Base-by-base conservation (phyloP, 2,113 vertebrate species). In the Merops nubicus region DNA sequence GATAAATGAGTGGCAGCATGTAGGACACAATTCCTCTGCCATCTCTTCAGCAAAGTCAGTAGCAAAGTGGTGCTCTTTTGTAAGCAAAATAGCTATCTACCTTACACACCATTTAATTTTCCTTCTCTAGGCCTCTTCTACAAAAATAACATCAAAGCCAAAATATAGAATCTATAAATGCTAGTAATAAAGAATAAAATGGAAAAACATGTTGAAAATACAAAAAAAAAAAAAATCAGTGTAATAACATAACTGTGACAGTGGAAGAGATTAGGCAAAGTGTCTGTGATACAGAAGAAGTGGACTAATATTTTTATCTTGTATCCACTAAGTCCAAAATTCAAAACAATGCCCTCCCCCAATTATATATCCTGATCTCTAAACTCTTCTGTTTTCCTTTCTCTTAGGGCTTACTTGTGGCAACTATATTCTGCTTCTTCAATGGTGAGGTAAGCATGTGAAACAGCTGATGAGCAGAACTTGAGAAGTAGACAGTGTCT, bases 351-450 rank as follows among this genome's bases (percentile, higher is more conserved):
- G 1, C 12, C 5, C 13, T 23, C 51, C 15, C 19, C 45, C 8
- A 15, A 10, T 10, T 25, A 6, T 23, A 4, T 80, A 34, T 67
- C 78, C 51, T 85, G 17, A 64, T 85, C 34, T 29, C 21, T 79
- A 67, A 91, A 57, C 12, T 67, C 6, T 62, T 91, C 89, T 93
- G 25, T 88, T 77, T 73, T 85, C 26, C 48, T 91, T 56, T 85
- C 96, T 97, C 88, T 79, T 70, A 99, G 99, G 99, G 99, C 34
- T 98, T 99, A 95, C 98, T 99, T 64, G 99, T 99, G 83, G 98
- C 99, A 54, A 98, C 98, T 15, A 99, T 99, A 98, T 99, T 99
- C 98, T 99, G 99, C 98, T 99, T 99, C 98, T 99, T 99, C 98
- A 99, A 99, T 74, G 98, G 99, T 21, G 99, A 99, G 99, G 99